A percentile compares a stretch with the other conserved stretches of the same genome.
These are phyloP conservation scores for Cheilinus undulatus DNA, from an alignment of 2,113 vertebrate genomes.

Conservation along the genomic window DNA sequence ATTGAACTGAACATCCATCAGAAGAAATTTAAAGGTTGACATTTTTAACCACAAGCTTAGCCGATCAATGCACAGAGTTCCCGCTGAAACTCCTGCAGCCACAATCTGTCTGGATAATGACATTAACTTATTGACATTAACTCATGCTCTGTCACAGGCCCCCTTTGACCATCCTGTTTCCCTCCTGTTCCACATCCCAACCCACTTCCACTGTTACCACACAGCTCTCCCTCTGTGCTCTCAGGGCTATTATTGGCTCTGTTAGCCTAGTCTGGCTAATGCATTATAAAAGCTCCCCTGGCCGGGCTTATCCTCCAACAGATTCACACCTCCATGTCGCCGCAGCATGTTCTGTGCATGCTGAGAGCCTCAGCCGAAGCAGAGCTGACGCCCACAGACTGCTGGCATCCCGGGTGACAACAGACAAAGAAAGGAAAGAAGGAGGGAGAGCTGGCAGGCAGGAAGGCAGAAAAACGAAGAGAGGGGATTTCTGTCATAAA, in stretches of 20 bases:
- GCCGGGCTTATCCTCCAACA: conserved; percentile 32
- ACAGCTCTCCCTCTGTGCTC: conserved; percentile 5
- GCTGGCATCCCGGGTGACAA: conserved; percentile 5
- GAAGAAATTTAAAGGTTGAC: background rate
- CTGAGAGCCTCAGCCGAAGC: conserved; percentile 18
- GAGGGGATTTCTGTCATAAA: background rate
- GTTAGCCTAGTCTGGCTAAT: conserved; percentile 53
- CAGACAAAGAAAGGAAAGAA: background rate
- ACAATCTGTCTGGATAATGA: background rate
- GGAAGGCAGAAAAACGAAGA: background rate
- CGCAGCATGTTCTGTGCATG: conserved; percentile 3
- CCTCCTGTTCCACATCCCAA: conserved; percentile 3
- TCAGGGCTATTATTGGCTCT: conserved; percentile 59
- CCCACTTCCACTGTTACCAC: conserved; percentile 8
- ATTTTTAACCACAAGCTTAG: background rate
- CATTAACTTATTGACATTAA: background rate
- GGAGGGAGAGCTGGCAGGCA: background rate
- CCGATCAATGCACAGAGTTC: background rate
- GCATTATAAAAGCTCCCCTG: conserved; percentile 51
- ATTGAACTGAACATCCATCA: background rate
- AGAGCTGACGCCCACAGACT: conserved; percentile 15
- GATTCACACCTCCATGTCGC: conserved; percentile 21
- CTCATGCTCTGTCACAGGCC: background rate
- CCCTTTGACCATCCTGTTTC: conserved; percentile 5
- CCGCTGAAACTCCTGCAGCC: background rate